phyloP scores from a whole-genome alignment of 2,888 invertebrate genomes.

The Melinaea menophilus region DNA sequence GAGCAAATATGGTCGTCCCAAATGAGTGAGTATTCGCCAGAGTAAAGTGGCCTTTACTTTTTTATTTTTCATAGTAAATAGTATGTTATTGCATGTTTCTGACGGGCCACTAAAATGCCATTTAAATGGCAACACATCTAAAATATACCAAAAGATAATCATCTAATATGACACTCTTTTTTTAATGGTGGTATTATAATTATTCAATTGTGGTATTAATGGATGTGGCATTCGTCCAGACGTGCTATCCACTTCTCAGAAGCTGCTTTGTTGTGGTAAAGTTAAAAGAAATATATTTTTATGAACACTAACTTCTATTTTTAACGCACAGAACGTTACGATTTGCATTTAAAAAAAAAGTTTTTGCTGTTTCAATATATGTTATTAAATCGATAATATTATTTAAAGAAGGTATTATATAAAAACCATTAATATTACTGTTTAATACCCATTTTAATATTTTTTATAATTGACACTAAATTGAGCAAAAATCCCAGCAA shows the following conservation, averaged over 20 bases:
- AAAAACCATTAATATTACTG: too few species aligned
- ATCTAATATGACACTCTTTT: too few species aligned
- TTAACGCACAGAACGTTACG: not conserved
- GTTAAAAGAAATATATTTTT: slow-evolving; percentile 25
- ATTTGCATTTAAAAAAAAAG: too few species aligned
- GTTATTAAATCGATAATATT: too few species aligned
- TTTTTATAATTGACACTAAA: too few species aligned
- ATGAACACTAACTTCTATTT: slow-evolving; percentile 12
- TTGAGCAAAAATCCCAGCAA: too few species aligned
- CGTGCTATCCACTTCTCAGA: slow-evolving; percentile 28
- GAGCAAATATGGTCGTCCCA: slow-evolving; percentile 65
- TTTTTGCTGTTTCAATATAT: too few species aligned
- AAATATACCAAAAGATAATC: too few species aligned
- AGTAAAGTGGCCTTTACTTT: not conserved
- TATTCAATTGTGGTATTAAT: slow-evolving; percentile 27
- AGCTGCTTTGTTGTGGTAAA: slow-evolving; percentile 29
- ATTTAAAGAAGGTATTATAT: too few species aligned
- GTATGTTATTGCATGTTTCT: not conserved
- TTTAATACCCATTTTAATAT: too few species aligned
- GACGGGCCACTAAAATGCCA: too few species aligned
- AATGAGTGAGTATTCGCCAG: slow-evolving; percentile 39
- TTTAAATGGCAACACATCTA: too few species aligned
- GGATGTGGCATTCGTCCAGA: slow-evolving; percentile 33
- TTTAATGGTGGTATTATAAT: slow-evolving; percentile 6
- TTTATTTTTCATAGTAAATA: not conserved